A percentile compares a stretch with the other conserved stretches of the same genome.
Evolutionary conservation across 2,888 invertebrate genomes (phyloP).

Genomic region (Tetheella fluctuosa): DNA sequence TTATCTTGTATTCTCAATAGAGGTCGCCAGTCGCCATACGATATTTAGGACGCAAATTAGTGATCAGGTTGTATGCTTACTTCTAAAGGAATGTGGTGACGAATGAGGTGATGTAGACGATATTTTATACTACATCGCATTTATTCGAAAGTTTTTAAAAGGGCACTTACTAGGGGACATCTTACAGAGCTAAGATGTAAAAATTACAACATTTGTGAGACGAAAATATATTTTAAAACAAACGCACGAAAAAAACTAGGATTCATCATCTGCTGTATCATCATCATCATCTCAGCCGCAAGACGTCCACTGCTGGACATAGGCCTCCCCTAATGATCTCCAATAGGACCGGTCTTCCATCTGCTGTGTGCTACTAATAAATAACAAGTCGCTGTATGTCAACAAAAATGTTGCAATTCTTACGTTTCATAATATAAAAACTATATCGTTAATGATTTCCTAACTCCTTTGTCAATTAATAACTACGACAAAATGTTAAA

Average conservation of each 20-base stretch:
- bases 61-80: constrained; percentile 55
- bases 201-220: constrained; percentile 22
- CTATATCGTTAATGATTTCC: constrained; percentile 17
- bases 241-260: background rate
- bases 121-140: constrained; percentile 47
- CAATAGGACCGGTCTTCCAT: too few relatives aligned
- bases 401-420: constrained; percentile 24
- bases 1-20: constrained; percentile 16
- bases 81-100: constrained; percentile 78
- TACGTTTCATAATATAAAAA: constrained; percentile 17
- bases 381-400: too few relatives aligned
- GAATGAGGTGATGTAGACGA: constrained; percentile 40
- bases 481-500: constrained; percentile 13
- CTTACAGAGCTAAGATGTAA: constrained; percentile 47
- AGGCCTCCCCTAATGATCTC: too few relatives aligned
- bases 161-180: constrained; percentile 73
- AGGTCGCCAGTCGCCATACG: constrained; percentile 28
- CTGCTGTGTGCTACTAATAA: too few relatives aligned
- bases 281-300: too few relatives aligned
- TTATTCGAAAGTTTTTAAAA: constrained; percentile 56
- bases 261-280: background rate
- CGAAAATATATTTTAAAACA: background rate
- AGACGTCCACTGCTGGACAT: too few relatives aligned
- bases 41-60: constrained; percentile 27
- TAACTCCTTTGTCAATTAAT: constrained; percentile 20